These are phyloP conservation scores for Patella vulgata DNA, from an alignment of 1,140 invertebrate genomes.

Conservation along the genomic window DNA sequence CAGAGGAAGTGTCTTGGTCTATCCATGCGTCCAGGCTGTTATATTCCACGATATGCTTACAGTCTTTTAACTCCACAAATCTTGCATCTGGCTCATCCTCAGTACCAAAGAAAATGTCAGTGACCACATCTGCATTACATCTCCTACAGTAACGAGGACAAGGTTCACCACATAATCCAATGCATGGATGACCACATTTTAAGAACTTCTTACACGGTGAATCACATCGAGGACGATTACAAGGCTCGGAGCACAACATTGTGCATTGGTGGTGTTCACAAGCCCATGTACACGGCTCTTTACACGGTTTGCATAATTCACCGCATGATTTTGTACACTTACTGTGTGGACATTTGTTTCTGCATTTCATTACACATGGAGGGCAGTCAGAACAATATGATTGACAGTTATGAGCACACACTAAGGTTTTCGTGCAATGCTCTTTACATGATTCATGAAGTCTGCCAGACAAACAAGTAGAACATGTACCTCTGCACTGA, in stretches of 20 bases:
- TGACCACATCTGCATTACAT: conserved; percentile 66
- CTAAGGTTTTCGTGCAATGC: conserved; percentile 54
- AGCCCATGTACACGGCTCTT: conserved; percentile 66
- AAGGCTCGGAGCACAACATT: conserved; percentile 72
- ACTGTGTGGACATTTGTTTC: conserved; percentile 70
- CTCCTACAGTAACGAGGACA: conserved; percentile 59
- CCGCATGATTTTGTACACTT: conserved; percentile 72
- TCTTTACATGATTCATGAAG: conserved; percentile 69
- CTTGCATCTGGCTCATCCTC: conserved; percentile 59
- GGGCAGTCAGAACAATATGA: conserved; percentile 68
- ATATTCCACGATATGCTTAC: conserved; percentile 31
- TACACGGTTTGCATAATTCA: conserved; percentile 72
- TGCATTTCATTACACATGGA: conserved; percentile 72
- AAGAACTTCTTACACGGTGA: conserved; percentile 22
- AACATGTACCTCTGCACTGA: conserved; percentile 47
- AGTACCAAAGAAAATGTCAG: conserved; percentile 69
- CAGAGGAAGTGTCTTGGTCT: conserved; percentile 56
- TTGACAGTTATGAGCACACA: conserved; percentile 65
- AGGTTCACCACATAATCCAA: conserved; percentile 73
- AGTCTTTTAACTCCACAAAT: conserved; percentile 50
- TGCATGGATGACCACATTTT: conserved; percentile 74
- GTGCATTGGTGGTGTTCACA: conserved; percentile 72
- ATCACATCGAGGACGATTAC: conserved; percentile 70
- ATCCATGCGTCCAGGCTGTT: conserved; percentile 65
- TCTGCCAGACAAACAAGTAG: conserved; percentile 71